phyloP scores from a whole-genome alignment of 2,797 vertebrate species.

The Microctenopoma lineatum region DNA sequence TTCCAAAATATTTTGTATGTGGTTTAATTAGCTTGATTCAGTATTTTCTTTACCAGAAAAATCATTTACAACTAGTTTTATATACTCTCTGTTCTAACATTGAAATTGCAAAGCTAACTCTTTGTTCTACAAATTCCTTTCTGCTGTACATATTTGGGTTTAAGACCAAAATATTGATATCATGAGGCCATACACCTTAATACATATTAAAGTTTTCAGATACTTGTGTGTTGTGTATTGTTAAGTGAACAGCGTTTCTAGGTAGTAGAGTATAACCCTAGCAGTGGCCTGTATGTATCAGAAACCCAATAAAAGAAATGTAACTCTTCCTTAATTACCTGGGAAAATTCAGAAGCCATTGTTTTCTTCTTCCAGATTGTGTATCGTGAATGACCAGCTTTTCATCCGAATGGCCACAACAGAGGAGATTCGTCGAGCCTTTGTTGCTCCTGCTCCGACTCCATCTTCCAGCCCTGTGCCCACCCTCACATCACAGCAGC shows the following conservation, averaged over 20 bases:
- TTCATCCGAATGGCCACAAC: constrained; percentile 90
- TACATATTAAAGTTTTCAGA: too few relatives aligned
- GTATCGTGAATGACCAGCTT: constrained; percentile 92
- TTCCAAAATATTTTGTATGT: too few relatives aligned
- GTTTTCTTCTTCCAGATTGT: constrained; percentile 79
- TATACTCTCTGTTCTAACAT: neutral
- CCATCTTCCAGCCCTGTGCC: constrained; percentile 92
- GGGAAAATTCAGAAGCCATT: neutral
- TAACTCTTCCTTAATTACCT: neutral
- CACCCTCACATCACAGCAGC: constrained; percentile 87
- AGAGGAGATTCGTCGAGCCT: constrained; percentile 88
- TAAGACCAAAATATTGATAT: too few relatives aligned
- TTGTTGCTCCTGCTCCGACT: constrained; percentile 88
- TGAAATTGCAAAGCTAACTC: too few relatives aligned
- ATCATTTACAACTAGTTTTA: neutral
- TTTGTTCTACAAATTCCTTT: too few relatives aligned
- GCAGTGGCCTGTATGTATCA: too few relatives aligned
- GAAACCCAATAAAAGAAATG: neutral
- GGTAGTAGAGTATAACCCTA: too few relatives aligned
- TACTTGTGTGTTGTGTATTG: too few relatives aligned
- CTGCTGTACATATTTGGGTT: too few relatives aligned
- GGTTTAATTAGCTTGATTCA: too few relatives aligned
- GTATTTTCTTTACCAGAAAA: neutral
- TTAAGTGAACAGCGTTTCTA: neutral
- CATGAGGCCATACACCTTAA: too few relatives aligned